Evolutionary conservation across 1,140 invertebrate species (phyloP), one percentile per base, ranked within the genome.

Genomic region (Pseudobourletiella spinata): DNA sequence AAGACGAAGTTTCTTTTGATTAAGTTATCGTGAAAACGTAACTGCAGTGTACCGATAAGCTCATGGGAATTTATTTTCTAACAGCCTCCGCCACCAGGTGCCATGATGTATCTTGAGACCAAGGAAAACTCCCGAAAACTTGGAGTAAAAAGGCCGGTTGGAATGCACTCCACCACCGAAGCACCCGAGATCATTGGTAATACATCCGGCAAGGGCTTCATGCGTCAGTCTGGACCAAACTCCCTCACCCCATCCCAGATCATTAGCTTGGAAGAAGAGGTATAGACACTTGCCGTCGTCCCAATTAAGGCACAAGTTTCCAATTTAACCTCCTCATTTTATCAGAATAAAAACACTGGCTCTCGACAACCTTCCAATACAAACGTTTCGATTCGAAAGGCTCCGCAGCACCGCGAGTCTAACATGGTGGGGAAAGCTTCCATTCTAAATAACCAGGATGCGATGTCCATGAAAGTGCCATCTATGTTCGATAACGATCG

Each of bases 81-180:
- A n/a, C 15, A 61, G 59, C 35, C 59, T 1, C 59, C 59, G 1
- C 51, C 51, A 26, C 51, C 51, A 25, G 59, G 51, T 1, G 52
- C 52, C 30, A 55, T 55, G 52, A 55, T 55, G 52, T 55, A 55
- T 55, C 20, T 55, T 28, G 52, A 55, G 22, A 55, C 52, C 14
- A 55, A 55, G 32, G 52, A 55, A 22, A 32, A n/a, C 14, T 4
- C 22, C 11, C 30, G 39, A 20, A 55, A 55, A 29, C n/a, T 3
- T 2, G 32, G 28, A 6, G 11, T 8, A 3, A 55, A 55, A 32
- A 55, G 39, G 30, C 52, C 6, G 2, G 22, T 24, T 32, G 52
- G 52, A 16, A 55, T 55, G 15, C 52, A 55, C 22, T 35, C 52
- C 2, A 55, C 52, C 18, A 35, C 52, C 8, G 52, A 55, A 39